Percentiles rank a stretch among this genome's conserved stretches.
phyloP scores from a whole-genome alignment of 2,113 vertebrate genomes.

The Heterocephalus glaber region DNA sequence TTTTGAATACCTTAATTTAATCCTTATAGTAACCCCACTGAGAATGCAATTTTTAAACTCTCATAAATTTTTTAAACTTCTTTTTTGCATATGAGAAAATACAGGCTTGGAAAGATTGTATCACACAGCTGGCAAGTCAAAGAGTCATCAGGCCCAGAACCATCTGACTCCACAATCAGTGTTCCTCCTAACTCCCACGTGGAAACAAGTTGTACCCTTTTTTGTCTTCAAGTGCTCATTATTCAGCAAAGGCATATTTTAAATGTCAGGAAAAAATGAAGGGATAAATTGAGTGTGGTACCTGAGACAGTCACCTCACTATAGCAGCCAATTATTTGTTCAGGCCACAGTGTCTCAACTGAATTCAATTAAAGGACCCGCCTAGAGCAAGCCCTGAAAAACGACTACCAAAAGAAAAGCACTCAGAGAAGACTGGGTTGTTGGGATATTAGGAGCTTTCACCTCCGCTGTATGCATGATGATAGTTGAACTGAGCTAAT shows the following conservation, averaged over 20 bases:
- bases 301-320: not conserved
- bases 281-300: not conserved
- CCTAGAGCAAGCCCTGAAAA: not conserved
- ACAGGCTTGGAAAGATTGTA: not conserved
- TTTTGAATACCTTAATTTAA: not conserved
- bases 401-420: not conserved
- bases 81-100: slow-evolving; percentile 1
- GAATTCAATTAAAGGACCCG: not conserved
- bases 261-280: slow-evolving; percentile 36
- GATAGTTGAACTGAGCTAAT: not conserved
- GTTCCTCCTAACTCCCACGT: not conserved
- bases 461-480: not conserved
- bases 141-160: not conserved
- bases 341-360: not conserved
- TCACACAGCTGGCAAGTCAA: not conserved
- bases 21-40: not conserved
- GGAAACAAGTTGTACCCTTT: not conserved
- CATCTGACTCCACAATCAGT: not conserved
- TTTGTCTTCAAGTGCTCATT: not conserved
- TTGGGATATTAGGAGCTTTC: not conserved
- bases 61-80: not conserved
- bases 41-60: slow-evolving; percentile 14
- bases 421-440: not conserved
- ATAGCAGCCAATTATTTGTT: not conserved
- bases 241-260: not conserved